phyloP scores from a whole-genome alignment of 2,113 vertebrate genomes.

The Pionites leucogaster region DNA sequence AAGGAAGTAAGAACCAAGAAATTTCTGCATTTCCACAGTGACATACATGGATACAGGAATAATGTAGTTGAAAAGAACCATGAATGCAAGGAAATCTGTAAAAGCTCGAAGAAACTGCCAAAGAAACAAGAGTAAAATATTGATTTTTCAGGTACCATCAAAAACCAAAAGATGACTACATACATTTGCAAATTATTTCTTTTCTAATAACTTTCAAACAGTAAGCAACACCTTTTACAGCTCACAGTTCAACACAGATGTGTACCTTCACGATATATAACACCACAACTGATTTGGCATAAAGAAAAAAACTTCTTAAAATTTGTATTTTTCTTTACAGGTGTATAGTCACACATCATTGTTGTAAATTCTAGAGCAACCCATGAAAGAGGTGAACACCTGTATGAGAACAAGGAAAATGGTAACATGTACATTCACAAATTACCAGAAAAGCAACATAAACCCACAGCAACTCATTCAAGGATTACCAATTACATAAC shows the following conservation, averaged over 20 bases:
- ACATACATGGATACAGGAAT: constrained; percentile 99
- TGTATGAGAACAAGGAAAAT: not conserved
- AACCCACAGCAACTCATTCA: not conserved
- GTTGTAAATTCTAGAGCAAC: not conserved
- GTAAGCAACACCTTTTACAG: not conserved
- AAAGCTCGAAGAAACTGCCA: constrained; percentile 89
- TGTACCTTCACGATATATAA: not conserved
- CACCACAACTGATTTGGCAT: not conserved
- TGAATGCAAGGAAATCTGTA: constrained; percentile 97
- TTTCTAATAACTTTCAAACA: not conserved
- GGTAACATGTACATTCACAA: not conserved
- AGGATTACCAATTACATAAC: not conserved
- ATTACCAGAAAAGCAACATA: not conserved
- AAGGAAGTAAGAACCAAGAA: constrained; percentile 96
- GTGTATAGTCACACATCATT: not conserved
- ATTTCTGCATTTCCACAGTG: constrained; percentile 99
- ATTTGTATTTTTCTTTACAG: not conserved
- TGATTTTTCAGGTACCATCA: not conserved
- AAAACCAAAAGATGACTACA: not conserved
- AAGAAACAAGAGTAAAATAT: not conserved
- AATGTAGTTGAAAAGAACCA: constrained; percentile 99
- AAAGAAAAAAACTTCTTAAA: not conserved
- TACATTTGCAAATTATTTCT: not conserved
- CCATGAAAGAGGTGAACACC: not conserved
- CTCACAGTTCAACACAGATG: not conserved